Percentiles rank a stretch among this genome's conserved stretches.
phyloP scores from a whole-genome alignment of 2,797 vertebrate genomes.

The Crossoptilon crossoptilon region DNA sequence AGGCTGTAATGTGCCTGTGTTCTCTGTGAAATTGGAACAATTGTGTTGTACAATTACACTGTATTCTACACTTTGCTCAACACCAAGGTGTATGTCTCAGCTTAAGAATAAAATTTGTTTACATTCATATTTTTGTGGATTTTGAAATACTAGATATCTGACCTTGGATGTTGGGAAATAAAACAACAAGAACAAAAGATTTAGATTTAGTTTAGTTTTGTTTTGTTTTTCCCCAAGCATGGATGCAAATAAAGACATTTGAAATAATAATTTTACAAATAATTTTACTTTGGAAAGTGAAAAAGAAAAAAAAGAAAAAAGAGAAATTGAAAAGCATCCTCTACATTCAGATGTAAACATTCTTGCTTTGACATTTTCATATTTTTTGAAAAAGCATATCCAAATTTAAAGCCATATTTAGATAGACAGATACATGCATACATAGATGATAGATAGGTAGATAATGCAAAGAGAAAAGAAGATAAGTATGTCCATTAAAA shows the following conservation, averaged over 20 bases:
- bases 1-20: background rate
- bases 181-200: background rate
- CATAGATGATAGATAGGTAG: background rate
- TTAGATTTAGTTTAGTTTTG: fast-evolving
- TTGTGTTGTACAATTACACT: background rate
- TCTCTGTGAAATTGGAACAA: background rate
- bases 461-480: background rate
- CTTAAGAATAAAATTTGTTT: background rate
- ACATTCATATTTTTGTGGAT: background rate
- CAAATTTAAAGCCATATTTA: background rate
- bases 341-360: fast-evolving
- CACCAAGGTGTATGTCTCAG: background rate
- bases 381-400: background rate
- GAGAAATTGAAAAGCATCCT: fast-evolving
- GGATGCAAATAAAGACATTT: background rate
- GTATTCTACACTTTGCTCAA: background rate
- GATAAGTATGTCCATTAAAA: background rate
- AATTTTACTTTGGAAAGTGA: background rate
- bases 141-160: background rate
- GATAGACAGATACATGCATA: too few relatives aligned
- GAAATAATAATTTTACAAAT: background rate
- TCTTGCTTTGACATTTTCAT: background rate
- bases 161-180: background rate
- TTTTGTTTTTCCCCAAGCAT: too few relatives aligned
- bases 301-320: background rate